Percentiles rank a stretch among this genome's conserved stretches.
Conservation (phyloP, 1,140 invertebrate genomes). For the Caenorhabditis tropicalis region DNA sequence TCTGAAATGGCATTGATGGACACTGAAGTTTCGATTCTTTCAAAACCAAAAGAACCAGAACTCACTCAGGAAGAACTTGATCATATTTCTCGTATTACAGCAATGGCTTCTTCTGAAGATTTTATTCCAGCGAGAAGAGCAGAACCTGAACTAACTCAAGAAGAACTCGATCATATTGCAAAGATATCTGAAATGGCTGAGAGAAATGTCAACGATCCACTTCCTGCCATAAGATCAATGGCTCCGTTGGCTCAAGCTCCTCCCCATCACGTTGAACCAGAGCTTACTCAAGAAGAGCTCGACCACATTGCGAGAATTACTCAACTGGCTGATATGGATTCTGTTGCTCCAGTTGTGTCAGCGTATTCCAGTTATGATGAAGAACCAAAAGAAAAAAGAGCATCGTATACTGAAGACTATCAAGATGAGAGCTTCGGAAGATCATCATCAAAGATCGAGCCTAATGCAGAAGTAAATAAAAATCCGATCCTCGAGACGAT, state of each 20-base stretch:
- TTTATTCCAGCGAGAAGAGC: neutral
- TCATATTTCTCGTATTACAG: neutral
- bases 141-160: constrained; percentile 22
- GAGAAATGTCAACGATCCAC: neutral
- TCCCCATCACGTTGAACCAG: neutral
- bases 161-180: constrained; percentile 50
- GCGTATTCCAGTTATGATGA: too few species aligned
- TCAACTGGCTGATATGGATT: neutral
- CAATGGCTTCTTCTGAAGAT: neutral
- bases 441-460: too few species aligned
- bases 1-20: neutral
- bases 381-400: too few species aligned
- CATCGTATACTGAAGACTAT: too few species aligned
- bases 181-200: constrained; percentile 16
- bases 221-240: too few species aligned
- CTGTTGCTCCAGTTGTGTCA: too few species aligned
- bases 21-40: too few species aligned
- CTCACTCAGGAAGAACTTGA: neutral
- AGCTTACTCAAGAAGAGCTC: neutral
- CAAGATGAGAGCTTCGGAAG: too few species aligned
- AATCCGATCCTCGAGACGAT: too few species aligned
- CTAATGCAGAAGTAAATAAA: too few species aligned
- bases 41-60: neutral
- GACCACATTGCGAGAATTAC: neutral
- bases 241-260: too few species aligned